These are phyloP conservation scores for Oostethus manadensis DNA, from an alignment of 2,113 vertebrate genomes.

Conservation along the genomic window DNA sequence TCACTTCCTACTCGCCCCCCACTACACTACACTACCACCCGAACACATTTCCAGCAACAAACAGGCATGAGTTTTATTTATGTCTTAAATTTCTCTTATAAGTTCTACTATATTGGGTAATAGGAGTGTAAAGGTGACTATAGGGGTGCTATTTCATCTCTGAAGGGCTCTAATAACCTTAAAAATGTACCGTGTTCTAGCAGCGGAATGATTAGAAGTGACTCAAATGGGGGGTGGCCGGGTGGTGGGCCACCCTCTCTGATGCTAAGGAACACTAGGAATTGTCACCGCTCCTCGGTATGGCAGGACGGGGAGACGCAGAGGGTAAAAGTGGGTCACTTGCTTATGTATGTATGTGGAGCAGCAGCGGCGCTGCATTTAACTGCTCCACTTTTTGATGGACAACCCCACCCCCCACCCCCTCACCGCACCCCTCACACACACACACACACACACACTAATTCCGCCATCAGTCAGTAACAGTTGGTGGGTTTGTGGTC, in stretches of 20 bases:
- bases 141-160: too few relatives aligned
- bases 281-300: constrained; percentile 20
- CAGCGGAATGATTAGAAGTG: constrained; percentile 19
- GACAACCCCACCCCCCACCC: too few relatives aligned
- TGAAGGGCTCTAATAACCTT: too few relatives aligned
- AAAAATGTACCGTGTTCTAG: too few relatives aligned
- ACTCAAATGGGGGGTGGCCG: constrained; percentile 48
- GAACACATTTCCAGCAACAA: too few relatives aligned
- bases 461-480: constrained; percentile 48
- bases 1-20: too few relatives aligned
- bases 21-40: too few relatives aligned
- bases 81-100: too few relatives aligned
- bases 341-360: constrained; percentile 61
- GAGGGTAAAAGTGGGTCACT: constrained; percentile 58
- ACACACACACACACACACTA: constrained; percentile 57
- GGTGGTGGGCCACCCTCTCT: too few relatives aligned
- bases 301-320: constrained; percentile 44
- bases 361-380: constrained; percentile 66
- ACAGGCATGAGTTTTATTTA: too few relatives aligned
- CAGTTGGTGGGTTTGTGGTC: constrained; percentile 27
- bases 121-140: too few relatives aligned
- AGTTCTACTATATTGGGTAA: too few relatives aligned
- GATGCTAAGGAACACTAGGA: constrained; percentile 24
- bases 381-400: constrained; percentile 72
- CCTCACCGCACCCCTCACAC: constrained; percentile 43